These are phyloP conservation scores for Sebastes jordani DNA, from an alignment of 2,797 vertebrate species.

Conservation along the genomic window DNA sequence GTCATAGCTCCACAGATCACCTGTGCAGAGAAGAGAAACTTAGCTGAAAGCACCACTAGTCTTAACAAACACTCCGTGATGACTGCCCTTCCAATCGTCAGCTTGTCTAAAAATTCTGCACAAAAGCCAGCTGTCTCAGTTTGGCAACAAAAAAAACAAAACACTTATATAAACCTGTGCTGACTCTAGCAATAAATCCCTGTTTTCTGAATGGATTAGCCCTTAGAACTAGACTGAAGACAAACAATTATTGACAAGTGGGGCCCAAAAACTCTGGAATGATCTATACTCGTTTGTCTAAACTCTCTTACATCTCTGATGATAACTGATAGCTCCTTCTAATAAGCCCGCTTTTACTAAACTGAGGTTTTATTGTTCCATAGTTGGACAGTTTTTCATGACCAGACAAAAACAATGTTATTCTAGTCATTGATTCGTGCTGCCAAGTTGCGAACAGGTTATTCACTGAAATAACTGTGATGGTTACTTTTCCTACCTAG, in stretches of 20 bases:
- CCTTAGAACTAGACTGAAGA: neutral
- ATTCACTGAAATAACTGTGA: neutral
- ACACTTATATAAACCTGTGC: too few species aligned
- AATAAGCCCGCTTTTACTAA: neutral
- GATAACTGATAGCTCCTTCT: neutral
- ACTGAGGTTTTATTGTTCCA: neutral
- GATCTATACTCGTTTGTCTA: neutral
- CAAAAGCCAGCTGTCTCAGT: too few species aligned
- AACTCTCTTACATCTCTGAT: neutral
- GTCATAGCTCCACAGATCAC: slow-evolving; percentile 96
- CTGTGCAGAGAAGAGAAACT: slow-evolving; percentile 63
- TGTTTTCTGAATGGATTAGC: neutral
- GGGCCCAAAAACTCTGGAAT: neutral
- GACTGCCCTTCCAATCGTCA: too few species aligned
- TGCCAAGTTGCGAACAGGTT: neutral
- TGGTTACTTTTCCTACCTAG: slow-evolving; percentile 84
- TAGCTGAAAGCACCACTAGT: fast-evolving
- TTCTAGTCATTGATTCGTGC: neutral
- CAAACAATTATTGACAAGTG: neutral
- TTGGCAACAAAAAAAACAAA: neutral
- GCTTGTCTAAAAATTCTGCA: too few species aligned
- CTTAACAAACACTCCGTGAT: too few species aligned
- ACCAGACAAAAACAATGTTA: neutral
- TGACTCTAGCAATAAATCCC: neutral
- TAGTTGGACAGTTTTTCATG: neutral